A percentile compares a stretch with the other conserved stretches of the same genome.
phyloP scores from a whole-genome alignment of 2,888 invertebrate genomes.

The Pycnomerus fuliginosus region DNA sequence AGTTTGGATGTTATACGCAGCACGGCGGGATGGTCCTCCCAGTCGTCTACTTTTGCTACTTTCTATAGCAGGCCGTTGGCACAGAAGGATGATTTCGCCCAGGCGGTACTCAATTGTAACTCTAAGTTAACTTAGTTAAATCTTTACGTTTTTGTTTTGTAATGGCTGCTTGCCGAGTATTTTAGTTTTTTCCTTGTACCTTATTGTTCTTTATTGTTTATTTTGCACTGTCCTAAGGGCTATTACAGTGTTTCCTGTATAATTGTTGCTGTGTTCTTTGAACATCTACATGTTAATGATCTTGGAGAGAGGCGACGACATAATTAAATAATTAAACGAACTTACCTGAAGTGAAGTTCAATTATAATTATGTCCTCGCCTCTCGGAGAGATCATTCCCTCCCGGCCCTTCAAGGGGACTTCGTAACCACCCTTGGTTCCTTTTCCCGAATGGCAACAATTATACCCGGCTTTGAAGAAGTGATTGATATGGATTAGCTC shows the following conservation, averaged over 20 bases:
- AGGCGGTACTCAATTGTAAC: too few species aligned
- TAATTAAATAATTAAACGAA: slow-evolving; percentile 19
- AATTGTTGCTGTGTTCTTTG: background rate
- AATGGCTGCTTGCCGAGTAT: background rate
- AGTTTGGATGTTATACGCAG: slow-evolving; percentile 23
- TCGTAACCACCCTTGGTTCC: too few species aligned
- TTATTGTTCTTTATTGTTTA: background rate
- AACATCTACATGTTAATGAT: slow-evolving; percentile 15
- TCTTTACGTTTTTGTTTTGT: background rate
- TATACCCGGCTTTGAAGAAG: too few species aligned
- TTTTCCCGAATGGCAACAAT: too few species aligned
- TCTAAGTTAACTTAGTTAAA: too few species aligned
- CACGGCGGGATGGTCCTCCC: slow-evolving; percentile 28
- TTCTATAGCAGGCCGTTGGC: slow-evolving; percentile 17
- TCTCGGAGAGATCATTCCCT: too few species aligned
- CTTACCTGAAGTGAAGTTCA: slow-evolving; percentile 19
- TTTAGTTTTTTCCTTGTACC: background rate
- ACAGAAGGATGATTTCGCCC: background rate
- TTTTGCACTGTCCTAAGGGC: background rate
- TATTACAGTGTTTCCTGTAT: background rate
- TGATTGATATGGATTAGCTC: too few species aligned
- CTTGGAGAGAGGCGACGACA: slow-evolving; percentile 12
- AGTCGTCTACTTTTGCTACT: slow-evolving; percentile 25
- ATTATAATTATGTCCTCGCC: too few species aligned
- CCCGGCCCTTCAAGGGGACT: too few species aligned